phyloP scores from a whole-genome alignment of 2,113 vertebrate genomes.

The Salvelinus sp. region DNA sequence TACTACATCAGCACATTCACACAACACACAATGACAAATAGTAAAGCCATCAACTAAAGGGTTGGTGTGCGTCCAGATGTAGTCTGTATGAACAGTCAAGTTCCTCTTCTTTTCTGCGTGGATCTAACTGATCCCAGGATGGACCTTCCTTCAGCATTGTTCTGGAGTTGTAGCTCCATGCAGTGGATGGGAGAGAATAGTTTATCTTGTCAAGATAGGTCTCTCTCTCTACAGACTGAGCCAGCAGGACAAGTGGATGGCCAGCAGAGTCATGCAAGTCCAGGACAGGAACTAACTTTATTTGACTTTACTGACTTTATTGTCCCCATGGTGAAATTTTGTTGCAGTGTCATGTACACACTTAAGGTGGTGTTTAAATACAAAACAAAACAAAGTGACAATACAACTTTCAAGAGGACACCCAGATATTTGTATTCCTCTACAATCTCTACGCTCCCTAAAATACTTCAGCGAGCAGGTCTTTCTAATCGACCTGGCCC shows the following conservation, averaged over 20 bases:
- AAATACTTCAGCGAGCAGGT: too few relatives aligned
- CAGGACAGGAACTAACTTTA: constrained; percentile 70
- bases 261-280: constrained; percentile 73
- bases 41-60: background rate
- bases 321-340: too few relatives aligned
- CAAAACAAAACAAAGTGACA: too few relatives aligned
- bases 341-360: too few relatives aligned
- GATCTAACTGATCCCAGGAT: background rate
- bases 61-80: background rate
- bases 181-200: background rate
- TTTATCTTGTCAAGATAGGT: background rate
- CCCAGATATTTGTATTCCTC: too few relatives aligned
- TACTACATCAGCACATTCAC: background rate
- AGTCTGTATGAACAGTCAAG: background rate
- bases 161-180: background rate
- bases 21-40: background rate
- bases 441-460: too few relatives aligned
- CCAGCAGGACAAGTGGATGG: constrained; percentile 78
- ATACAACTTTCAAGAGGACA: too few relatives aligned
- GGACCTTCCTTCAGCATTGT: too few relatives aligned
- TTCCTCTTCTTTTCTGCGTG: too few relatives aligned
- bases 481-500: too few relatives aligned
- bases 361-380: too few relatives aligned
- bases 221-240: constrained; percentile 65
- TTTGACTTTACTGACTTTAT: too few relatives aligned